Evolutionary conservation across 2,888 invertebrate genomes (phyloP), one percentile per base, ranked within the genome.

Genomic region (Melikaiella ostensackeni): DNA sequence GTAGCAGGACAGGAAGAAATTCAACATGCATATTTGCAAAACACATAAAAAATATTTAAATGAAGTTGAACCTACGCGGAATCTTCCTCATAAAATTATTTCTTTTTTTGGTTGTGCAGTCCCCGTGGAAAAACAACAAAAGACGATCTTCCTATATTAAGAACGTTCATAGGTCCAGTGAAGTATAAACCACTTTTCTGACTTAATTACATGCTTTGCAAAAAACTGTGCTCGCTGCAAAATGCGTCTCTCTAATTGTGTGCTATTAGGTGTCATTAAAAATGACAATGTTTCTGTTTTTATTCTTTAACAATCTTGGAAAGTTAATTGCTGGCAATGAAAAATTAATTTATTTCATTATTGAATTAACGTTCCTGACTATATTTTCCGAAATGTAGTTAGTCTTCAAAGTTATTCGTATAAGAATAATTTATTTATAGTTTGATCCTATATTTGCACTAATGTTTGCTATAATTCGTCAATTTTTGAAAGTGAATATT

Each of bases 21-120:
- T n/a, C 30, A 30, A 62, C 27, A 62, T 62, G 62, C 19, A 63
- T 35, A 21, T 38, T 63, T 38, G 21, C 21, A n/a, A 38, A 63
- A 62, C 19, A 62, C 30, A 62, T 33, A 19, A 33, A 33, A 33
- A 33, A n/a, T 30, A 62, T 33, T 33, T 62, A 33, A 62, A 33
- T 62, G 9, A n/a, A n/a, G n/a, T n/a, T n/a, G n/a, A 33, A 42
- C 42, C 42, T 42, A 16, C 21, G n/a, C 55, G 35, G 21, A 63
- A 35, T 21, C 35, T 38, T 63, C 35, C 62, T 35, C 21, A 21
- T 21, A 11, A 35, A 63, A 35, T 35, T 63, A 63, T 63, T 63
- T 11, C 21, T 38, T n/a, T 63, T 63, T 63, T 63, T 35, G 35
- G 13, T n/a, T 21, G n/a, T 21, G 35, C 9, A 24, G 16, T 38